These are phyloP conservation scores for Falcunculus frontatus DNA, from an alignment of 2,113 vertebrate species.

Conservation along the genomic window DNA sequence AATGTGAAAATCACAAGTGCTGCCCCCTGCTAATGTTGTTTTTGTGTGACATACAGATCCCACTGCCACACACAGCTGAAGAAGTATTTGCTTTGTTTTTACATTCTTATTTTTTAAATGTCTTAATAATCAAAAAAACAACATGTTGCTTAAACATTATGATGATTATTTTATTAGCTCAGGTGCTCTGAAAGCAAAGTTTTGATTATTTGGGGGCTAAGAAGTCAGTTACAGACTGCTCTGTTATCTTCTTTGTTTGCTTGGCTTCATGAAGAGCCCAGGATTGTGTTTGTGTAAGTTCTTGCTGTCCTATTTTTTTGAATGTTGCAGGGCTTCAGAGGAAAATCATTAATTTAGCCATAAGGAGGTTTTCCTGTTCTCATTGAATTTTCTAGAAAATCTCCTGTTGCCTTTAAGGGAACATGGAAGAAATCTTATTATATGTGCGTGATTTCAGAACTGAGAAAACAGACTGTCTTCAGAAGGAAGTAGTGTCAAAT, in stretches of 20 bases:
- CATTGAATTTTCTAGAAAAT: neutral
- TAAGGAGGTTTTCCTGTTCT: neutral
- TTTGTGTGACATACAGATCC: neutral
- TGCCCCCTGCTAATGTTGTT: neutral
- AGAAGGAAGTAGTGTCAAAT: neutral
- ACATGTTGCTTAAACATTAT: neutral
- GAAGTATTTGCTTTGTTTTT: neutral
- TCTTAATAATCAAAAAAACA: neutral
- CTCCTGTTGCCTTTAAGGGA: neutral
- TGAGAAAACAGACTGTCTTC: neutral
- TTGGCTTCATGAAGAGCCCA: neutral
- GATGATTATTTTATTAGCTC: neutral
- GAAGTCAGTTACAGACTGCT: neutral
- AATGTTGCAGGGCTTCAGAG: neutral
- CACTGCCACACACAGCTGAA: neutral
- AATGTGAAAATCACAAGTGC: neutral
- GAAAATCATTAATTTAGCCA: neutral
- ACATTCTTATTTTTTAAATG: neutral
- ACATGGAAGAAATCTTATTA: neutral
- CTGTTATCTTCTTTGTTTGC: neutral
- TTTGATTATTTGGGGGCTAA: neutral
- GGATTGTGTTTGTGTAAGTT: neutral
- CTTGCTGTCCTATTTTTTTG: neutral
- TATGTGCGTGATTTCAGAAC: neutral
- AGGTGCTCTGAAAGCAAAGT: neutral